These are phyloP conservation scores for Neopipo cinnamomea DNA, from an alignment of 2,113 vertebrate genomes.

Conservation along the genomic window DNA sequence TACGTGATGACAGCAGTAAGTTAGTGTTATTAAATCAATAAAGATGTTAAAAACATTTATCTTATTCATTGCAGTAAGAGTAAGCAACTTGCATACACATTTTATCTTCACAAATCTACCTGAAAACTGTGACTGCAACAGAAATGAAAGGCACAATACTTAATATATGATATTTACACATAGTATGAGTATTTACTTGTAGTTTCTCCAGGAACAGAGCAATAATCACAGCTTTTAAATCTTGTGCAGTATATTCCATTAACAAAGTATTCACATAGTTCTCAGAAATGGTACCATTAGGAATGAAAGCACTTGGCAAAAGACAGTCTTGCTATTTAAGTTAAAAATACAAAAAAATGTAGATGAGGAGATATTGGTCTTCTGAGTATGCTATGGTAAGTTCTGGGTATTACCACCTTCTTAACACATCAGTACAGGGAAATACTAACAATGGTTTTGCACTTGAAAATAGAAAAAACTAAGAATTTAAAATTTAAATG, in stretches of 20 bases:
- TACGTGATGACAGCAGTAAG: background rate
- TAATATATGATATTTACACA: background rate
- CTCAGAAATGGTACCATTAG: background rate
- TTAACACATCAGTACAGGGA: background rate
- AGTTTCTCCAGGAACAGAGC: background rate
- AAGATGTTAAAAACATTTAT: background rate
- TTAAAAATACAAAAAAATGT: background rate
- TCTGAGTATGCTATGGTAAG: background rate
- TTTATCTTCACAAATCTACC: background rate
- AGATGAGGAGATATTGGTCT: background rate
- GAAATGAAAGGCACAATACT: background rate
- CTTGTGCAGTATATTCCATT: background rate
- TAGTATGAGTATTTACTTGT: background rate
- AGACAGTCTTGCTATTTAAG: background rate
- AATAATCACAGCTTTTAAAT: background rate
- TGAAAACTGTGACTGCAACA: background rate
- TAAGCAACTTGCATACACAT: background rate
- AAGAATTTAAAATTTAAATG: background rate
- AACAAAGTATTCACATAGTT: background rate
- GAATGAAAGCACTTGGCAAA: background rate
- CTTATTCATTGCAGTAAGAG: background rate
- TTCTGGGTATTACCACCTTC: background rate
- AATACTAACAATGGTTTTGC: rapidly evolving
- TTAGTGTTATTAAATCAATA: background rate
- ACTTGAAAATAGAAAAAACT: background rate